Evolutionary conservation across 2,113 vertebrate species (phyloP), one percentile per base, ranked within the genome.

Genomic region (Phrynocephalus versicolor): DNA sequence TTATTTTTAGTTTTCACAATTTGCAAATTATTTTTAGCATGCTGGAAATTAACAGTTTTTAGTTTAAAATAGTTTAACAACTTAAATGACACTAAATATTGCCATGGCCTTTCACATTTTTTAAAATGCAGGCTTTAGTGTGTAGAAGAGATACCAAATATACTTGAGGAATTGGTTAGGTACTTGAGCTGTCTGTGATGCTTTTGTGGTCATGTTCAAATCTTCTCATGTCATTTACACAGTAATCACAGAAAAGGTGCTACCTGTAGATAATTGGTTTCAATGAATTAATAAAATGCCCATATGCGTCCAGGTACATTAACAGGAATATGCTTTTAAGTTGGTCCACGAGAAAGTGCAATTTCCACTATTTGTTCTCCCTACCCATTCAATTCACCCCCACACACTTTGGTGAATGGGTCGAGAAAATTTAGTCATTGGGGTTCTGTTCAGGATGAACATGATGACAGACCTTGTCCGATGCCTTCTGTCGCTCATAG

Each of bases 321-420:
- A 64, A 80, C 79, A 62, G n/a, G 25, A 79, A 25, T 23, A 64
- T 27, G 82, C 83, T 76, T n/a, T 23, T 39, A 14, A 25, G 1
- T 33, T 13, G 92, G 27, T 18, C 1, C 57, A 51, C 89, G 81
- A 88, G 69, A 77, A 84, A 81, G 4, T 64, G 35, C 89, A 88
- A 67, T 14, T 27, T 70, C 89, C 45, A 1, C 78, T 85, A 30
- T 8, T 4, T 75, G 73, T 88, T 69, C 21, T 41, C 8, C 16
- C n/a, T 62, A 12, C 39, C 21, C 33, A 6, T 25, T 33, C 33
- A 25, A 16, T 2, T 12, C 7, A 67, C 45, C 30, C 39, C n/a
- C 6, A 25, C 10, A 14, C 18, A 33, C 18, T 62, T 60, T n/a
- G 19, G 14, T 33, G 4, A 62, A 19, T 27, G 21, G 33, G 39